phyloP scores from a whole-genome alignment of 2,113 vertebrate species.

The Chamaea fasciata region DNA sequence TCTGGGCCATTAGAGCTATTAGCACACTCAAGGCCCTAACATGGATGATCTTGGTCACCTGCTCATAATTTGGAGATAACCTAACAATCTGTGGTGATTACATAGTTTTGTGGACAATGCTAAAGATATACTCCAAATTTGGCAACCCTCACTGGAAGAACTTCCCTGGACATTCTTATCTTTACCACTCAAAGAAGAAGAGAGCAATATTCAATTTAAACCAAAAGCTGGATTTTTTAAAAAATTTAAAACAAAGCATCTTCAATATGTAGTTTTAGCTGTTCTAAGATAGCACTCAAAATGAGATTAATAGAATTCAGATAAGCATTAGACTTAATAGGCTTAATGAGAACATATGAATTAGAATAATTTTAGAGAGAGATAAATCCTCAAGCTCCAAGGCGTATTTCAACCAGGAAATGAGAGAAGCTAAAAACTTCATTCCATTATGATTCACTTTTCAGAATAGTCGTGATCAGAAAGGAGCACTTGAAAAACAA shows the following conservation, averaged over 20 bases:
- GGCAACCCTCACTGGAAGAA: not conserved
- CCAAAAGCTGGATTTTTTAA: fast-evolving
- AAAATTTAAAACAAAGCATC: not conserved
- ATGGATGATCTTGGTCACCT: not conserved
- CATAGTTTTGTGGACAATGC: not conserved
- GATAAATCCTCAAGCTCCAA: not conserved
- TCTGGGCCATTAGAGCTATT: too few relatives aligned
- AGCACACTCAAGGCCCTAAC: not conserved
- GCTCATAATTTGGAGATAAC: not conserved
- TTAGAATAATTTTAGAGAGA: not conserved
- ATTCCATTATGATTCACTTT: not conserved
- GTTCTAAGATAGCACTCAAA: not conserved
- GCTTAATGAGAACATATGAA: not conserved
- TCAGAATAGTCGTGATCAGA: not conserved
- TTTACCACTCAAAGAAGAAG: not conserved
- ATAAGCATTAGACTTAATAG: not conserved
- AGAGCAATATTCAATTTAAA: not conserved
- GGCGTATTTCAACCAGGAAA: not conserved
- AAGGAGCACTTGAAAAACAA: not conserved
- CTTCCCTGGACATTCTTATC: not conserved
- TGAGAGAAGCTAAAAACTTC: not conserved
- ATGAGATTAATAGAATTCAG: not conserved
- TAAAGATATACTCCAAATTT: not conserved
- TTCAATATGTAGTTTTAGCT: not conserved
- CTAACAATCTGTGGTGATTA: not conserved